phyloP scores from a whole-genome alignment of 1,140 invertebrate genomes.

The Oryctes rhinoceros region DNA sequence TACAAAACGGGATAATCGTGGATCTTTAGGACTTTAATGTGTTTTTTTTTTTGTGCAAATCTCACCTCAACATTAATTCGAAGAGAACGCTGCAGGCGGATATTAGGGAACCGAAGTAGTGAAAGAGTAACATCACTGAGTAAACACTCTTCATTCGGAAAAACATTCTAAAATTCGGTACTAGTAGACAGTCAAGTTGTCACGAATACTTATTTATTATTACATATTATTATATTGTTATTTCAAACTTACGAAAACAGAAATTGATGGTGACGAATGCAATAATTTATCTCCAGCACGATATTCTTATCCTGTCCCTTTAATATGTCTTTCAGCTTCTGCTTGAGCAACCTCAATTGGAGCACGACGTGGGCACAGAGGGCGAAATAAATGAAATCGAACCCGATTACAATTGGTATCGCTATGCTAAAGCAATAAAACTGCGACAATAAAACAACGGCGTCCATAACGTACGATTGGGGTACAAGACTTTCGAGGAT shows the following conservation, averaged over 20 bases:
- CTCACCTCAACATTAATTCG: background rate
- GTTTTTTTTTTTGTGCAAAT: background rate
- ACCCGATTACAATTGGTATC: background rate
- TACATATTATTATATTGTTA: too few relatives aligned
- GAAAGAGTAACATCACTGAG: background rate
- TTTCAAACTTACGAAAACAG: background rate
- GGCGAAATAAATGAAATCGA: background rate
- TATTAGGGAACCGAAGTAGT: conserved; percentile 1
- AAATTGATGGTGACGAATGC: background rate
- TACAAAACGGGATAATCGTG: background rate
- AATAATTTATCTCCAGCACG: background rate
- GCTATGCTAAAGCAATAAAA: background rate
- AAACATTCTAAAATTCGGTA: background rate
- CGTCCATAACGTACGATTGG: background rate
- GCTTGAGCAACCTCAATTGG: background rate
- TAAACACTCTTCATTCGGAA: background rate
- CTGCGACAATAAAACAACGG: background rate
- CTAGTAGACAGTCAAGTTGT: too few relatives aligned
- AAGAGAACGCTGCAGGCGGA: background rate
- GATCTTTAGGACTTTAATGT: too few relatives aligned
- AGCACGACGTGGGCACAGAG: background rate
- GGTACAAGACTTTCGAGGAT: background rate
- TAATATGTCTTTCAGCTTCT: background rate
- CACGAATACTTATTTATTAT: too few relatives aligned
- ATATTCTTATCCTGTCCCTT: background rate